phyloP scores from a whole-genome alignment of 2,888 invertebrate species.

The Chrysomela aeneicollis region DNA sequence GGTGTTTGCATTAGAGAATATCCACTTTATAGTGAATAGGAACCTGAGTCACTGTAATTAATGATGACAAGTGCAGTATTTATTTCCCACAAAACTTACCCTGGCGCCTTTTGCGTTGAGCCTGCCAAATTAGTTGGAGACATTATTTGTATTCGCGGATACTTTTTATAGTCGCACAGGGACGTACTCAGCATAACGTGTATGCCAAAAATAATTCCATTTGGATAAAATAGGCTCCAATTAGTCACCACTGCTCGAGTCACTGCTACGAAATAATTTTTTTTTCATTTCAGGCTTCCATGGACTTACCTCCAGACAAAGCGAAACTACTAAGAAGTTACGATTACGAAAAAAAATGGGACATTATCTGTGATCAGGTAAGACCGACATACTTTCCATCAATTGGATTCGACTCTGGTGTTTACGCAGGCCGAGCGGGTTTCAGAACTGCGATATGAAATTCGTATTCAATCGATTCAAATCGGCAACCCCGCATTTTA shows the following conservation, averaged over 20 bases:
- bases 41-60: no score
- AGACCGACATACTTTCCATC: constrained; percentile 46
- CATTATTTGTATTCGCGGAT: neutral
- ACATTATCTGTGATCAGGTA: constrained; percentile 98
- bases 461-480: no score
- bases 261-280: constrained; percentile 15
- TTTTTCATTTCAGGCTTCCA: constrained; percentile 85
- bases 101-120: neutral
- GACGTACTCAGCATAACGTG: neutral
- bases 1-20: no score
- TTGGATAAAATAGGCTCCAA: no score
- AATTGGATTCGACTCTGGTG: neutral
- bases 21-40: no score
- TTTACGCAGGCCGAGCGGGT: neutral
- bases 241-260: no score
- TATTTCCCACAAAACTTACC: neutral
- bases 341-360: constrained; percentile 99
- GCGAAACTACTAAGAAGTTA: constrained; percentile 94
- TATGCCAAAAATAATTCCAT: no score
- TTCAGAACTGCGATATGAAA: no score
- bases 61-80: neutral
- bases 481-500: neutral
- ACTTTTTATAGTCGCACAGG: neutral
- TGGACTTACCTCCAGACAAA: constrained; percentile 99
- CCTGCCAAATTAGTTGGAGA: neutral